Conservation (phyloP, 2,888 invertebrate species). For the Ectemnius cavifrons region DNA sequence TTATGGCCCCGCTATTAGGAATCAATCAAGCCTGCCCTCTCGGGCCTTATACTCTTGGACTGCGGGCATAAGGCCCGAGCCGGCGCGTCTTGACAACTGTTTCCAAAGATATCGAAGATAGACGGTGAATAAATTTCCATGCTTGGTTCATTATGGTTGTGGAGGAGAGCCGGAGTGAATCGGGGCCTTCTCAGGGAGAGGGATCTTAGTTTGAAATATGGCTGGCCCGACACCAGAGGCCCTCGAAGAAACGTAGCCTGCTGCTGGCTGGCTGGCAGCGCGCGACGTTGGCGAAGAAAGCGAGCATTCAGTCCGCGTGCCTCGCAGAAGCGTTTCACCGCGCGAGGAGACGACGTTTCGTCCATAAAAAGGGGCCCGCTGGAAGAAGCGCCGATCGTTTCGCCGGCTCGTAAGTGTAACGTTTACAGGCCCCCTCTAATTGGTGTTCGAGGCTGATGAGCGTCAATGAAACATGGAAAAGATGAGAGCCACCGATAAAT, state of each 20-base stretch:
- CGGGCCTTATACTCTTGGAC: slow-evolving; percentile 2
- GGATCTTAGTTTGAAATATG: slow-evolving; percentile 49
- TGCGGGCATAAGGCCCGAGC: slow-evolving; percentile 19
- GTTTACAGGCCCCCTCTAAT: slow-evolving; percentile 67
- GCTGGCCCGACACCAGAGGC: slow-evolving; percentile 51
- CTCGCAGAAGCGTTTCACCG: slow-evolving; percentile 53
- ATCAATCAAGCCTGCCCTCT: slow-evolving; percentile 49
- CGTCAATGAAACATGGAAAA: slow-evolving; percentile 58
- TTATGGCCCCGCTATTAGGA: slow-evolving; percentile 57
- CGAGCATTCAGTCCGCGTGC: slow-evolving; percentile 56
- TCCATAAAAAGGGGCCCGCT: slow-evolving; percentile 59
- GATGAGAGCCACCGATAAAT: slow-evolving; percentile 46
- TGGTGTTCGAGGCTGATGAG: slow-evolving; percentile 66
- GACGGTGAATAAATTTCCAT: no score
- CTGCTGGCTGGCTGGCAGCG: no score
- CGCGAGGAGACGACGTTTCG: slow-evolving; percentile 55
- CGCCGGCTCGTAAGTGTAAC: slow-evolving; percentile 60
- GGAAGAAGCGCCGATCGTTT: slow-evolving; percentile 61
- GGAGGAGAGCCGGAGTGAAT: no score
- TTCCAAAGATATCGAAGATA: slow-evolving; percentile 34
- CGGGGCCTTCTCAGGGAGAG: no score
- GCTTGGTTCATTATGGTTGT: no score
- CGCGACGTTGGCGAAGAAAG: slow-evolving; percentile 59
- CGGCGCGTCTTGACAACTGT: slow-evolving; percentile 38
- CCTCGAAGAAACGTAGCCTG: slow-evolving; percentile 51